Base-by-base conservation (phyloP, 2,113 vertebrate species). In the Empidonax alnorum region DNA sequence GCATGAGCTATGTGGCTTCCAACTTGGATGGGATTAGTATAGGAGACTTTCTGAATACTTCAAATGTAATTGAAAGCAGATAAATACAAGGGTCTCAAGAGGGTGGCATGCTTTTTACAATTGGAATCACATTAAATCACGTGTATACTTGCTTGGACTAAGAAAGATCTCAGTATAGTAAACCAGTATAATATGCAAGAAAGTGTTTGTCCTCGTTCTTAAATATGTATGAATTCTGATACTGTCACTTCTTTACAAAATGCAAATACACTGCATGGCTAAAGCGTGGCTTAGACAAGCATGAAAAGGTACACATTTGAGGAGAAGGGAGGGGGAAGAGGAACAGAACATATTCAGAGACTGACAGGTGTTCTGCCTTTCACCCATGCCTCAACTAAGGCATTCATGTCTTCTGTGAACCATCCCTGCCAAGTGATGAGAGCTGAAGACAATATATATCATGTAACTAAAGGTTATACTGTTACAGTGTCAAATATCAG, bases 41-140 rank as follows among this genome's bases (percentile, higher is more conserved):
- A 93, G 96, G 94, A 95, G 94, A 86, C 82, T 95, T 97, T 97
- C 89, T 91, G 93, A 97, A 91, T 90, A 94, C 93, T 91, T 93
- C 84, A 89, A 90, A 87, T 89, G 71, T 97, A 97, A 98, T 95
- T 80, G 49, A 97, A 98, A 98, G 95, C 98, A 98, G 98, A 98
- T 97, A 97, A 83, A 87, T 75, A 59, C 76, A 85, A 83, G 80
- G 74, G 82, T 97, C 96, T 96, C 93, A 39, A 93, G 91, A 96
- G 94, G 53, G 79, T 89, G 89, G 86, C 76, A 94, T 84, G 91
- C 46, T 91, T 97, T 77, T 91, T 89, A 96, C 87, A 96, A 96
- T 86, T 35, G 66, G 81, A 69, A 90, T 91, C n/a, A 44, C 44
- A 89, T 87, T 93, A 84, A 95, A 88, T 91, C 91, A 94, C 2